Evolutionary conservation across 2,797 vertebrate genomes (phyloP), one percentile per base, ranked within the genome.

Genomic region (Eupleurogrammus muticus): DNA sequence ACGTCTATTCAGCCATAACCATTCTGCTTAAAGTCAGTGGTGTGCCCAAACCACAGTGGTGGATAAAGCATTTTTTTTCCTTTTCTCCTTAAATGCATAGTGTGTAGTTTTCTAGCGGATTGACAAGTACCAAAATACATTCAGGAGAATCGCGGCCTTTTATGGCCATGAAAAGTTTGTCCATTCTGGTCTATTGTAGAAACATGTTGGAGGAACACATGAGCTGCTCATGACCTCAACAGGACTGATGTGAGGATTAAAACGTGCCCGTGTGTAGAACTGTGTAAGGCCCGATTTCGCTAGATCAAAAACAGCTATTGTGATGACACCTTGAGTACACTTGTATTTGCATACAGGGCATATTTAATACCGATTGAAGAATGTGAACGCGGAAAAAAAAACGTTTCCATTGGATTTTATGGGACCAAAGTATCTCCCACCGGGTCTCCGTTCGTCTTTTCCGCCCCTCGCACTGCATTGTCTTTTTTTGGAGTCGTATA

Each of bases 221-320:
- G 42, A 13, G 24, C 5, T 44, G 16, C 16, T 17, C 16, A 5
- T 23, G 10, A 13, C 2, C 16, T 9, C 35, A 54, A 21, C 19
- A 28, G 21, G 17, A 48, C 9, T 11, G 1, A 21, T 36, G 21
- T 21, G 1, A n/a, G 0, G 5, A 54, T 70, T 60, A 21, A 42
- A 53, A 70, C 54, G 48, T 65, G 70, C 62, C 79, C 71, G 46
- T 56, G 53, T 75, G 61, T 35, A 36, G 59, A 80, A 72, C 32
- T 24, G 73, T 83, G 32, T 48, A 80, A 83, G n/a, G 83, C 55
- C 64, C 58, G 51, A 73, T 77, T 80, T 73, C 48, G 38, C 17
- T 54, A 53, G 82, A 85, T 92, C 71, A 79, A 80, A n/a, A 86
- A 79, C 35, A 40, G 17, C 56, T 75, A 84, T 87, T 73, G 69